phyloP scores from a whole-genome alignment of 2,113 vertebrate genomes.

The Chaenogobius annularis region DNA sequence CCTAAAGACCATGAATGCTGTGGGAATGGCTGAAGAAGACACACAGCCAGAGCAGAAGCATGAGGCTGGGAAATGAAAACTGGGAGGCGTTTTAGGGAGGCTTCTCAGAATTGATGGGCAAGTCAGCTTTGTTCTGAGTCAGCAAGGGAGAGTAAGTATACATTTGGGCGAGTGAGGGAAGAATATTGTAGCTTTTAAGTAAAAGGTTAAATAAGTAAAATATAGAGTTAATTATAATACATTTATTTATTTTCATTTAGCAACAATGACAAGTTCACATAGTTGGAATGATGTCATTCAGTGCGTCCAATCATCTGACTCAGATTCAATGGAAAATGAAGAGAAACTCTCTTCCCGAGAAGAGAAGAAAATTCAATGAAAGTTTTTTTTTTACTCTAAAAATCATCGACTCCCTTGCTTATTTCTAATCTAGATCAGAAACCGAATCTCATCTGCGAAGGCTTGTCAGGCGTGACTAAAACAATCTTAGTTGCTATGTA shows the following conservation, averaged over 20 bases:
- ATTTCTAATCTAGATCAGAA: constrained; percentile 42
- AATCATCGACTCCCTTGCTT: constrained; percentile 25
- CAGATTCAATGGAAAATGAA: constrained; percentile 48
- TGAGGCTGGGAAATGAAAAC: constrained; percentile 19
- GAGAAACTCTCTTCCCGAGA: constrained; percentile 43
- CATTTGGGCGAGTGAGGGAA: background rate
- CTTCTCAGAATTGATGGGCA: constrained; percentile 34
- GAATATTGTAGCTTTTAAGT: background rate
- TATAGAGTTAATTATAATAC: background rate
- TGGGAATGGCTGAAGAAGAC: constrained; percentile 9
- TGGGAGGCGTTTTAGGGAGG: constrained; percentile 26
- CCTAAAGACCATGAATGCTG: constrained; percentile 2
- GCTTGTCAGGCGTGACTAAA: constrained; percentile 41
- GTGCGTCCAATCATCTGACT: constrained; percentile 11
- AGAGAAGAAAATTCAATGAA: constrained; percentile 34
- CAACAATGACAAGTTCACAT: background rate
- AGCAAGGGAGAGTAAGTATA: constrained; percentile 34
- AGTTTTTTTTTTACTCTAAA: constrained; percentile 18
- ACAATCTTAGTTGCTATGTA: constrained; percentile 43
- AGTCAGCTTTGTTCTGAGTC: constrained; percentile 33
- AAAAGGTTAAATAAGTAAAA: background rate
- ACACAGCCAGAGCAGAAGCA: constrained; percentile 8
- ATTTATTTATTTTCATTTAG: background rate
- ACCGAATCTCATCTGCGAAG: constrained; percentile 44
- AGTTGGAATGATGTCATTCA: background rate